Conservation (phyloP, 2,797 vertebrate species). For the Clamator glandarius region DNA sequence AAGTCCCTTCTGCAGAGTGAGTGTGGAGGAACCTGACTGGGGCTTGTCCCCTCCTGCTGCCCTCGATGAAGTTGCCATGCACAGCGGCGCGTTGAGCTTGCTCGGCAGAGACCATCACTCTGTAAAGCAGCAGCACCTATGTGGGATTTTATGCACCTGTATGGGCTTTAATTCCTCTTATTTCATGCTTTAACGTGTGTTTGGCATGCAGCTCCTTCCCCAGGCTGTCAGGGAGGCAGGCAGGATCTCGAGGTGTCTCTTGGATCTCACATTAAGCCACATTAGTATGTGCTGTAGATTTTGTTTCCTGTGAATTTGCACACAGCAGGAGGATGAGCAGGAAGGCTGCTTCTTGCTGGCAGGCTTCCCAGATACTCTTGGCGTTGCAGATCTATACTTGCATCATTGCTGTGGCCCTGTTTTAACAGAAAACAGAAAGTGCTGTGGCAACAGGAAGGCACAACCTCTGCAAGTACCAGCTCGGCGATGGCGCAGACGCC, state of each 20-base stretch:
- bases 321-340: constrained; percentile 56
- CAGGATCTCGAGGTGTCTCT: constrained; percentile 32
- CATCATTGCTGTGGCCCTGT: constrained; percentile 6
- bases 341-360: constrained; percentile 60
- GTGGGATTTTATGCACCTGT: not conserved
- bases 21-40: not conserved
- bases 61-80: accelerated
- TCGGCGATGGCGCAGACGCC: accelerated
- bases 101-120: not conserved
- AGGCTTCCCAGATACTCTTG: constrained; percentile 51
- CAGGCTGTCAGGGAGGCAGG: not conserved
- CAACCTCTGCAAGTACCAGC: not conserved
- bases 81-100: accelerated
- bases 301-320: constrained; percentile 53
- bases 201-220: constrained; percentile 4
- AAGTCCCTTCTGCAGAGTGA: not conserved
- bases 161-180: not conserved
- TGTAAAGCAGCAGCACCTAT: accelerated
- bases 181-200: not conserved
- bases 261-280: constrained; percentile 23
- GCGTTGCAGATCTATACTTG: constrained; percentile 9
- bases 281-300: constrained; percentile 32
- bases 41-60: not conserved
- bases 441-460: constrained; percentile 20
- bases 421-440: constrained; percentile 43